A percentile compares a stretch with the other conserved stretches of the same genome.
These are phyloP conservation scores for Carcharodon carcharias DNA, from an alignment of 2,797 vertebrate species.

Conservation along the genomic window DNA sequence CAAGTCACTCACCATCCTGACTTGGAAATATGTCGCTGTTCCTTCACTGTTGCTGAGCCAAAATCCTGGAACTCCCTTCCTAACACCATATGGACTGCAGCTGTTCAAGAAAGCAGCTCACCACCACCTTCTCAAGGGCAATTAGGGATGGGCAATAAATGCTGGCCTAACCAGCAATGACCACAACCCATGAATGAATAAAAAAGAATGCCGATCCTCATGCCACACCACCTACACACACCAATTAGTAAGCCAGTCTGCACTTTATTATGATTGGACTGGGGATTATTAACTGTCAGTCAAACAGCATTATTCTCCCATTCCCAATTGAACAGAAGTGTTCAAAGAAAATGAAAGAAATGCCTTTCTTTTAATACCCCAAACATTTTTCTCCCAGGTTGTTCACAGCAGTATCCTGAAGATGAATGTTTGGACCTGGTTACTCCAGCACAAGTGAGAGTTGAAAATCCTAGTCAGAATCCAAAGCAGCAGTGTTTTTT, in stretches of 20 bases:
- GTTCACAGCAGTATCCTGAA: neutral
- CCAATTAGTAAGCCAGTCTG: neutral
- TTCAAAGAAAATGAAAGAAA: neutral
- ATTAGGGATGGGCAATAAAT: too few relatives aligned
- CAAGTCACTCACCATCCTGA: too few relatives aligned
- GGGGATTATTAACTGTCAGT: neutral
- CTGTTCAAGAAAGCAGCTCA: too few relatives aligned
- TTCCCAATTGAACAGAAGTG: neutral
- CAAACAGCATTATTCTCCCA: neutral
- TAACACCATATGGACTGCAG: too few relatives aligned
- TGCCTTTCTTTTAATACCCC: neutral
- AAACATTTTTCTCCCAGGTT: neutral
- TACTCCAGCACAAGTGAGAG: neutral
- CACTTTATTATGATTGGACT: neutral
- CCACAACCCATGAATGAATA: too few relatives aligned
- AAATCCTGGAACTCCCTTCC: too few relatives aligned
- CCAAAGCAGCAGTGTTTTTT: neutral
- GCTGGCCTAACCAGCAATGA: too few relatives aligned
- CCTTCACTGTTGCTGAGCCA: too few relatives aligned
- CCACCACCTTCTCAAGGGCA: too few relatives aligned
- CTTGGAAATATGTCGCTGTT: too few relatives aligned
- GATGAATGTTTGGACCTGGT: neutral
- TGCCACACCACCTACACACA: neutral
- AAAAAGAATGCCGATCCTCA: neutral
- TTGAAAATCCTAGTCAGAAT: neutral